Conservation (phyloP, 2,888 invertebrate genomes). For the Tillus elongatus region DNA sequence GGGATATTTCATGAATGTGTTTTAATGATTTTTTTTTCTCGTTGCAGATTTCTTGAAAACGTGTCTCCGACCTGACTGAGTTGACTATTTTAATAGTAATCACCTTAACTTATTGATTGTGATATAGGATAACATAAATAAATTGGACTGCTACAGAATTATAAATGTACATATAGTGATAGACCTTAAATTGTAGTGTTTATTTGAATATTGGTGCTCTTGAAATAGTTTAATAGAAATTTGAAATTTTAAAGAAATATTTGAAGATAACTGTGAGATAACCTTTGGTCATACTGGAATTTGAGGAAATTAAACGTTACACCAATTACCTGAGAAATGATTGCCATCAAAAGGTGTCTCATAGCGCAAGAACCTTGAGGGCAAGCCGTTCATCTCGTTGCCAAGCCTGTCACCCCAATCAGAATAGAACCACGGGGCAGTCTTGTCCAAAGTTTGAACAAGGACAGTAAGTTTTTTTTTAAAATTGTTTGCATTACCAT, state of each 20-base stretch:
- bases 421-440: constrained; percentile 41
- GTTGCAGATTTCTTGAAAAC: no score
- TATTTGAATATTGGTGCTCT: constrained; percentile 13
- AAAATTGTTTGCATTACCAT: neutral
- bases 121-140: no score
- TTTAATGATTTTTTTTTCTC: no score
- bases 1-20: no score
- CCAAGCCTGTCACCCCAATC: constrained; percentile 34
- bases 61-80: no score
- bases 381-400: constrained; percentile 31
- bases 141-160: neutral
- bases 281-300: constrained; percentile 34
- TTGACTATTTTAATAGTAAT: no score
- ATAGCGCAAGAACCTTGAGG: constrained; percentile 27
- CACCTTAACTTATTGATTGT: no score
- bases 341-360: constrained; percentile 20
- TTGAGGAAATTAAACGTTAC: constrained; percentile 32
- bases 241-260: neutral
- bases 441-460: constrained; percentile 42
- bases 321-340: constrained; percentile 31
- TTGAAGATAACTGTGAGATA: neutral
- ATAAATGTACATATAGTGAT: neutral
- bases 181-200: neutral
- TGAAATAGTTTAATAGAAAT: neutral
- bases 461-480: constrained; percentile 33